Evolutionary conservation across 2,113 vertebrate species (phyloP).

Genomic region (Pterocles burchelli): DNA sequence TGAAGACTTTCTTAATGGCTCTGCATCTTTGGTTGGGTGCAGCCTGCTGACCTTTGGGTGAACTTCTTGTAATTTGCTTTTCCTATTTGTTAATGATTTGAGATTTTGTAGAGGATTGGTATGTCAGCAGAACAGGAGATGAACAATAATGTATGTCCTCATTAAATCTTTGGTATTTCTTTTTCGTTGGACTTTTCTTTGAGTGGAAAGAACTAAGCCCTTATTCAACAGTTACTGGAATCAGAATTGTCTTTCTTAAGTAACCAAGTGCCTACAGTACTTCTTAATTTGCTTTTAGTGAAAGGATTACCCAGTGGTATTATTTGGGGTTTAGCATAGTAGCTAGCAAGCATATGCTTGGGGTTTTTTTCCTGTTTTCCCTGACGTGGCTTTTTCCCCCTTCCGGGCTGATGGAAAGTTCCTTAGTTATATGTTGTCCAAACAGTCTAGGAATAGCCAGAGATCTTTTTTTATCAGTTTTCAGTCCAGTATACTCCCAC

Average conservation of each 20-base stretch:
- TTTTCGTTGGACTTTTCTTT: not conserved
- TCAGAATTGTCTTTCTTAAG: not conserved
- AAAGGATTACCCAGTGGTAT: not conserved
- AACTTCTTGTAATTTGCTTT: slow-evolving; percentile 15
- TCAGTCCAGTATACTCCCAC: not conserved
- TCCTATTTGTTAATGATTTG: slow-evolving; percentile 11
- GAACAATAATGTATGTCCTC: slow-evolving; percentile 6
- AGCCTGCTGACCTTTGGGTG: slow-evolving; percentile 6
- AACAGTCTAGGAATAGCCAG: not conserved
- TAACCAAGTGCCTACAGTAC: not conserved
- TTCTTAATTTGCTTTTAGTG: not conserved
- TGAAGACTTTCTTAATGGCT: not conserved
- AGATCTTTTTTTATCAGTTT: not conserved
- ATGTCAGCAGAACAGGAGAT: not conserved
- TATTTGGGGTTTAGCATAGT: not conserved
- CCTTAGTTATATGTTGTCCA: not conserved
- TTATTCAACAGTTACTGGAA: not conserved
- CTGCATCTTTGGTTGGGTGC: not conserved
- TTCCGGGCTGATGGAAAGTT: not conserved
- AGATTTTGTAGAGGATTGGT: not conserved
- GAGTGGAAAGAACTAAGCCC: not conserved
- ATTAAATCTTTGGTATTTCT: slow-evolving; percentile 9
- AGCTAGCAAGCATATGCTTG: not conserved
- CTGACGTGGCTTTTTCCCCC: not conserved
- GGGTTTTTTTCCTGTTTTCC: not conserved